Conservation (phyloP, 2,113 vertebrate species). For the Circaetus gallicus region DNA sequence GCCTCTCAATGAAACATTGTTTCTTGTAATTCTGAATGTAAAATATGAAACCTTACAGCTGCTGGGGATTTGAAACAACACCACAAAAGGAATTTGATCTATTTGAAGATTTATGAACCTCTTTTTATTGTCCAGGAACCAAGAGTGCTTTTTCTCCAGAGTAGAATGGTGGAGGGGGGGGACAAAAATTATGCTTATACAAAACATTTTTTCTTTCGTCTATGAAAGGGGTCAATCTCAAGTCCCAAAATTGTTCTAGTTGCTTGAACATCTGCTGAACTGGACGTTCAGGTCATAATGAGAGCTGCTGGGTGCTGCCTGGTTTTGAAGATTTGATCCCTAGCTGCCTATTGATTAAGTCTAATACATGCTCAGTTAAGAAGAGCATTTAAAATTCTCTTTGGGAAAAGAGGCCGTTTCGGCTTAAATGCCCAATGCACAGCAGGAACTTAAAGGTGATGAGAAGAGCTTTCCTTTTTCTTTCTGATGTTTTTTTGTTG, state of each 20-base stretch:
- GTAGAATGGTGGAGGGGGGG: not conserved
- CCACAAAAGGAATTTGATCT: not conserved
- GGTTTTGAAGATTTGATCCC: not conserved
- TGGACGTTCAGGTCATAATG: not conserved
- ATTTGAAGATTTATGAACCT: not conserved
- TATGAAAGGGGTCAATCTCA: not conserved
- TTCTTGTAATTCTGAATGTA: not conserved
- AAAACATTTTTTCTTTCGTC: not conserved
- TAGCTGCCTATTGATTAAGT: slow-evolving; percentile 1
- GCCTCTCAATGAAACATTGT: not conserved
- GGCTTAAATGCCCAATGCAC: not conserved
- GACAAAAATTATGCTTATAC: not conserved
- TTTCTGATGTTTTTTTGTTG: not conserved
- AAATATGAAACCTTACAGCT: not conserved
- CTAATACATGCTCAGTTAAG: not conserved
- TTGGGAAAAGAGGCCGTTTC: not conserved
- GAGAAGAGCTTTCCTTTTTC: not conserved
- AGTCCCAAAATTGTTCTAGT: not conserved
- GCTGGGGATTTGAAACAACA: not conserved
- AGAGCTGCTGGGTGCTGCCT: not conserved
- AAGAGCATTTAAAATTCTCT: not conserved
- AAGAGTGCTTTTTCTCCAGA: not conserved
- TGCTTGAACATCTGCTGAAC: not conserved
- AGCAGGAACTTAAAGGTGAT: not conserved
- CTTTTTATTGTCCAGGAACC: not conserved